phyloP scores from a whole-genome alignment of 2,797 vertebrate genomes.

The Channallabes apus region DNA sequence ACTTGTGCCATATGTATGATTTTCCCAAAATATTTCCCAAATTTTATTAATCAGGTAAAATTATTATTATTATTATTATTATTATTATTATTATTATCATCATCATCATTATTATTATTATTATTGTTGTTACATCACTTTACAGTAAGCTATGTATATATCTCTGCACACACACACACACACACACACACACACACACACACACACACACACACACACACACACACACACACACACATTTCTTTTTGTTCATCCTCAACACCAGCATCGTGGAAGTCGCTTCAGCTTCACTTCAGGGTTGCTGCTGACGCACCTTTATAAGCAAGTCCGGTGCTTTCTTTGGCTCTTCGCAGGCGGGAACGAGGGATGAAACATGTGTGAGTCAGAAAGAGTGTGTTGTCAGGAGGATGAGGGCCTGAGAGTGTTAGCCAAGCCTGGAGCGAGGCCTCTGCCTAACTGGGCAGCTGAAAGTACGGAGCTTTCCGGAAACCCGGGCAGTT shows the following conservation, averaged over 20 bases:
- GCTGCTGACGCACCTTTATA: constrained; percentile 60
- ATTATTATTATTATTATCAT: not conserved
- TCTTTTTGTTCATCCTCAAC: constrained; percentile 34
- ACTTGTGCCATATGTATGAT: no score
- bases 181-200: constrained; percentile 14
- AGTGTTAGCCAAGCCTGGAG: constrained; percentile 61
- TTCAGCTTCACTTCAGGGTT: constrained; percentile 54
- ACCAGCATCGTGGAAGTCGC: constrained; percentile 45
- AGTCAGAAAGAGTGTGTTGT: constrained; percentile 60
- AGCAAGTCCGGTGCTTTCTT: constrained; percentile 64
- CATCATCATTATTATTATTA: not conserved
- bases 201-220: constrained; percentile 20
- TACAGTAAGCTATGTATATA: not conserved
- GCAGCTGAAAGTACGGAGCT: constrained; percentile 71
- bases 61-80: not conserved
- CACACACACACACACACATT: constrained; percentile 6
- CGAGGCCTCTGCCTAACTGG: constrained; percentile 67
- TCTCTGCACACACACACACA: constrained; percentile 1
- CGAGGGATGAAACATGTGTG: constrained; percentile 61
- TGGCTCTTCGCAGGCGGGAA: constrained; percentile 59
- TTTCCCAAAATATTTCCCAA: no score
- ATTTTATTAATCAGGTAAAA: not conserved
- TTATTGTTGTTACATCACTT: not conserved
- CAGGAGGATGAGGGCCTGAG: constrained; percentile 14
- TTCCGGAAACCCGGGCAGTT: constrained; percentile 85